A percentile compares a stretch with the other conserved stretches of the same genome.
phyloP scores from a whole-genome alignment of 2,113 vertebrate species.

The Pygoscelis adeliae region DNA sequence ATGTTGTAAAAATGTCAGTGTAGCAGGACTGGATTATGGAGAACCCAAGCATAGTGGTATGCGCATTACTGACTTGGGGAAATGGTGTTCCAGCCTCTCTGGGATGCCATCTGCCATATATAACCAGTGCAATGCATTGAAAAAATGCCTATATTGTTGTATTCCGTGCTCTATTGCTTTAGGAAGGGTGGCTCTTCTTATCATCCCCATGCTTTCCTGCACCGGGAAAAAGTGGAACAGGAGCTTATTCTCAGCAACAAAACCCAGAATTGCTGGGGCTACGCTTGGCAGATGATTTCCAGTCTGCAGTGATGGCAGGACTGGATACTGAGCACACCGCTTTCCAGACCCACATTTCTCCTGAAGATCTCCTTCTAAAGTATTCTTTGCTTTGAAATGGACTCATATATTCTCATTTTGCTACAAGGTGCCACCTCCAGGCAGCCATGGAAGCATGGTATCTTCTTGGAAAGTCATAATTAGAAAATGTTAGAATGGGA shows the following conservation, averaged over 20 bases:
- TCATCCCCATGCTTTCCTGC: neutral
- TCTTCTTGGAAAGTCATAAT: neutral
- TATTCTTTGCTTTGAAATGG: neutral
- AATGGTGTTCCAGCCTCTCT: neutral
- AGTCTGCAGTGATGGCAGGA: neutral
- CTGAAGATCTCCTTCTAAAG: neutral
- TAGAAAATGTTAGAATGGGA: neutral
- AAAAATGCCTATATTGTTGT: neutral
- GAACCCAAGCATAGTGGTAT: neutral
- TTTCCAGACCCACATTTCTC: neutral
- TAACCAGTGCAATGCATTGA: neutral
- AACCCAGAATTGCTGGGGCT: neutral
- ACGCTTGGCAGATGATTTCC: neutral
- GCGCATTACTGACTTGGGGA: neutral
- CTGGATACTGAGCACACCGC: neutral
- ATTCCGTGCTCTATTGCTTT: neutral
- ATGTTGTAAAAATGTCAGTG: neutral
- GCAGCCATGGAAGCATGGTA: neutral
- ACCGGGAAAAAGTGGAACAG: neutral
- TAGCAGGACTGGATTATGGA: neutral
- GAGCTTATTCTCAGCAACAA: neutral
- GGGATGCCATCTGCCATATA: neutral
- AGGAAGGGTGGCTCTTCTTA: neutral
- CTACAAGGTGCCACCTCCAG: neutral
- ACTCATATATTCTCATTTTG: neutral